Conservation (phyloP, 1,140 invertebrate species). For the Homalodisca vitripennis region DNA sequence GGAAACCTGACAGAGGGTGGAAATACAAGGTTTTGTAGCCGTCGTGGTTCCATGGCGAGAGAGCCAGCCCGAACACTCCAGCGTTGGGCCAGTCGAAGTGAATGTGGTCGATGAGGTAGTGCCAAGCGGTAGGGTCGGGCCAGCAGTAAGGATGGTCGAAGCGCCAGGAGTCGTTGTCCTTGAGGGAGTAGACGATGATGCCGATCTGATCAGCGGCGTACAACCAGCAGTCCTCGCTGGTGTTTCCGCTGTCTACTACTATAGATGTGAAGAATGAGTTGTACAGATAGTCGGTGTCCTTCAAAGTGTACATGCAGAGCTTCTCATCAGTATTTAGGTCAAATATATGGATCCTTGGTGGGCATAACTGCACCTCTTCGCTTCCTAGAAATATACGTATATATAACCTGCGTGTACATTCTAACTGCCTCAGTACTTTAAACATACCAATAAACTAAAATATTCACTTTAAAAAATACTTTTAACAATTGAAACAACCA, state of each 20-base stretch:
- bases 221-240: constrained; percentile 72
- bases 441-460: no score
- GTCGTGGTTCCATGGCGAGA: constrained; percentile 9
- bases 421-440: no score
- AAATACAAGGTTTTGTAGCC: constrained; percentile 33
- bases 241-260: constrained; percentile 69
- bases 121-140: constrained; percentile 72
- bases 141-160: constrained; percentile 69
- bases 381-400: no score
- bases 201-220: constrained; percentile 83
- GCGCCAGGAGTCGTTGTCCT: constrained; percentile 72
- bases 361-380: no score
- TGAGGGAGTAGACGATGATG: constrained; percentile 73
- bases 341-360: no score
- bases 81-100: constrained; percentile 66
- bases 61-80: constrained; percentile 2
- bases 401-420: no score
- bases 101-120: constrained; percentile 72
- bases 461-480: no score
- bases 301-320: constrained; percentile 66
- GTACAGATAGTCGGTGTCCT: constrained; percentile 66
- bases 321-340: constrained; percentile 70
- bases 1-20: constrained; percentile 30
- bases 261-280: constrained; percentile 80
- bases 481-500: no score